Evolutionary conservation across 1,140 invertebrate species (phyloP).

Genomic region (Samia ricini): DNA sequence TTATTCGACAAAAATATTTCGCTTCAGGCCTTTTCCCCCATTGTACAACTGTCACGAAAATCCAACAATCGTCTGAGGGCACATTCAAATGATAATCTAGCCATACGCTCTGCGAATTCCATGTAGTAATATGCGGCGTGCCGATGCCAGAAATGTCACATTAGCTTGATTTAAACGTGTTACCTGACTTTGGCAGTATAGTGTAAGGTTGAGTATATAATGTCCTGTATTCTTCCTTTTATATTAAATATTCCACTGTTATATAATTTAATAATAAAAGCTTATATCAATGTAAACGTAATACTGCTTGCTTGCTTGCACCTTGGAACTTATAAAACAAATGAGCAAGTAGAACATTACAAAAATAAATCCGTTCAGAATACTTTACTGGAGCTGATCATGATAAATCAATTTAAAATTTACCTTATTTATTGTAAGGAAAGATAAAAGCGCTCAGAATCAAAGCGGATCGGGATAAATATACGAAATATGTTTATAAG

Average conservation of each 20-base stretch:
- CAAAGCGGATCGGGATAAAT: too few species aligned
- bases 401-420: too few species aligned
- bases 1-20: constrained; percentile 44
- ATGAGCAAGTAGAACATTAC: too few species aligned
- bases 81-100: constrained; percentile 67
- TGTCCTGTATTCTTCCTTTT: not conserved
- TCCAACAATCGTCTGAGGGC: constrained; percentile 56
- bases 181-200: constrained; percentile 35
- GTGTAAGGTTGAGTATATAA: not conserved
- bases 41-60: constrained; percentile 53
- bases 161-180: constrained; percentile 62
- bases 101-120: constrained; percentile 58
- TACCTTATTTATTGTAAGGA: too few species aligned
- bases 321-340: too few species aligned
- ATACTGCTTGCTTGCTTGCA: too few species aligned
- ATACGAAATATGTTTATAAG: too few species aligned
- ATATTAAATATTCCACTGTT: not conserved
- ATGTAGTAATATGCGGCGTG: constrained; percentile 39
- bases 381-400: too few species aligned
- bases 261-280: not conserved
- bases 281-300: not conserved
- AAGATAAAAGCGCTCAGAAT: too few species aligned
- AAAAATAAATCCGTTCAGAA: too few species aligned
- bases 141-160: constrained; percentile 54
- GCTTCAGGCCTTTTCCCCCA: constrained; percentile 34